These are phyloP conservation scores for Parotocinclus haroldoi DNA, from an alignment of 2,797 vertebrate species.

Conservation along the genomic window DNA sequence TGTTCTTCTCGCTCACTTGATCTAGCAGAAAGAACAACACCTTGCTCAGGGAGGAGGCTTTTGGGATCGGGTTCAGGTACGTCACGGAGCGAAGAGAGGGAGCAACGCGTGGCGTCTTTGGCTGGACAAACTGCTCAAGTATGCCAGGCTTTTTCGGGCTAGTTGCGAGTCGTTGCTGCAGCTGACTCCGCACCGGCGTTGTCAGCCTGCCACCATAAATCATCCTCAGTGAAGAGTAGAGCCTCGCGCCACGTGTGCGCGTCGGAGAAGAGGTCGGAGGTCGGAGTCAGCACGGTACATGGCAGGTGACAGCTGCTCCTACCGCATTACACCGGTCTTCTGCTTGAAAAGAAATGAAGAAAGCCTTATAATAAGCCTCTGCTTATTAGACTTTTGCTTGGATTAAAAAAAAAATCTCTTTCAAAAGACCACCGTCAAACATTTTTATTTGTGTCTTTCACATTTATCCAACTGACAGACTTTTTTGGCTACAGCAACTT, in stretches of 20 bases:
- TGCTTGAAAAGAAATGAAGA: too few species aligned
- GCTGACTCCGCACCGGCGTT: conserved; percentile 18
- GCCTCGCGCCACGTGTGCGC: conserved; percentile 8
- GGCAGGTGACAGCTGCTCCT: conserved; percentile 48
- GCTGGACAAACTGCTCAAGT: conserved; percentile 55
- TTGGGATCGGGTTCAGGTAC: conserved; percentile 48
- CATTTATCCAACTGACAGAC: too few species aligned
- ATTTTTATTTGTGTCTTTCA: too few species aligned
- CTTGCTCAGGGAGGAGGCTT: background rate
- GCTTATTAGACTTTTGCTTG: too few species aligned
- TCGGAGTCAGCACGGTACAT: conserved; percentile 21
- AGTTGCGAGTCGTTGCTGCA: conserved; percentile 34
- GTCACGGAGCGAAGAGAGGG: conserved; percentile 54
- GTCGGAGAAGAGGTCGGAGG: conserved; percentile 13
- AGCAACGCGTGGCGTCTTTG: conserved; percentile 53
- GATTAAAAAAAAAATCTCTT: too few species aligned
- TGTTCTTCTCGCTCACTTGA: background rate
- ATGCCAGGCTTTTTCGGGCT: conserved; percentile 52
- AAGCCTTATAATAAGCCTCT: too few species aligned
- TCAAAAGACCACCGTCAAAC: too few species aligned
- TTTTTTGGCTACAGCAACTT: background rate
- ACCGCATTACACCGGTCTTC: conserved; percentile 18
- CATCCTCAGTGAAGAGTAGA: conserved; percentile 26
- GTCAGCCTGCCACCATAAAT: conserved; percentile 35
- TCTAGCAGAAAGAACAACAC: conserved; percentile 20